Evolutionary conservation across 2,888 invertebrate species (phyloP).

Genomic region (Isotomurus palustris): DNA sequence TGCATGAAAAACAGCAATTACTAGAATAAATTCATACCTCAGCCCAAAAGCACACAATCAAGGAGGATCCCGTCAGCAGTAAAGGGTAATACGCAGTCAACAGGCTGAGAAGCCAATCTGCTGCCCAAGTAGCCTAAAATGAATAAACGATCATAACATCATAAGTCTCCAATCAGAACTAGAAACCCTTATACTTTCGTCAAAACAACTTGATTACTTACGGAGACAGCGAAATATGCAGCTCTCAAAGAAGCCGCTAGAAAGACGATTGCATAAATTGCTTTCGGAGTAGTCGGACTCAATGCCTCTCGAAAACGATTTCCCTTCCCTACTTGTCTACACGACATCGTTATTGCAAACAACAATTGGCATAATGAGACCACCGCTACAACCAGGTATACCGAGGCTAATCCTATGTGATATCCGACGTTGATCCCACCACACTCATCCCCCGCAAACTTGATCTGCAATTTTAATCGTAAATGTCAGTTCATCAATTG

Average conservation of each 20-base stretch:
- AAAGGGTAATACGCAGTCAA: slow-evolving; percentile 86
- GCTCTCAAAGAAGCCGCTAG: slow-evolving; percentile 78
- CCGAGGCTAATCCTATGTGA: slow-evolving; percentile 58
- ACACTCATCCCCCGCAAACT: slow-evolving; percentile 76
- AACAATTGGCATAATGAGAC: slow-evolving; percentile 79
- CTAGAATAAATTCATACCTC: slow-evolving; percentile 61
- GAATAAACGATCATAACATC: slow-evolving; percentile 1
- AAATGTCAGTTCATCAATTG: too few relatives aligned
- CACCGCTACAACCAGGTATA: slow-evolving; percentile 77
- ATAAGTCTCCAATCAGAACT: neutral
- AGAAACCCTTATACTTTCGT: neutral
- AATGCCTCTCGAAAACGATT: slow-evolving; percentile 79
- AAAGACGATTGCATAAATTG: slow-evolving; percentile 80
- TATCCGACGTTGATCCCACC: slow-evolving; percentile 78
- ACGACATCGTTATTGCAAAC: slow-evolving; percentile 61
- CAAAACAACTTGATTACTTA: slow-evolving; percentile 54
- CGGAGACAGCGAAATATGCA: slow-evolving; percentile 84
- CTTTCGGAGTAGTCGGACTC: slow-evolving; percentile 82
- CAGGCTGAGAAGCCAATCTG: slow-evolving; percentile 79
- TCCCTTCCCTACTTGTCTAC: slow-evolving; percentile 55
- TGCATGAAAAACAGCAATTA: neutral
- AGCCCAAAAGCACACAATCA: slow-evolving; percentile 91
- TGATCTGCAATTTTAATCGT: slow-evolving; percentile 54
- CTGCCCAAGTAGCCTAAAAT: slow-evolving; percentile 67
- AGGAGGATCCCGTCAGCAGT: slow-evolving; percentile 78